Conservation (phyloP, 2,113 vertebrate genomes). For the Gobius niger region DNA sequence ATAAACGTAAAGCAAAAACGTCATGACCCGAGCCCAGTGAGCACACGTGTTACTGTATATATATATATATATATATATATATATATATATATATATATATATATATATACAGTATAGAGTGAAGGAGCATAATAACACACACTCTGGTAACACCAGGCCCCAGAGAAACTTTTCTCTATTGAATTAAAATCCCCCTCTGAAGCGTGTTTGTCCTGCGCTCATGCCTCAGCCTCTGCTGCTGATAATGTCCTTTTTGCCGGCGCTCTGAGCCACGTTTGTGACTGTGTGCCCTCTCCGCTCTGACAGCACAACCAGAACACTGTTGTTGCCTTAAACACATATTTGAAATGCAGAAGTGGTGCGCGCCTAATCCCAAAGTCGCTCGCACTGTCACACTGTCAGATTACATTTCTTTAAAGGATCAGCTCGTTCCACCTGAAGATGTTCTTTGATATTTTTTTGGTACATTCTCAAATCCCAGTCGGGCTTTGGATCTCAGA, state of each 20-base stretch:
- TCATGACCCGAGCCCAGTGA: too few relatives aligned
- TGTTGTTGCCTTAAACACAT: constrained; percentile 13
- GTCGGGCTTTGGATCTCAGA: constrained; percentile 7
- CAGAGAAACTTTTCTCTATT: too few relatives aligned
- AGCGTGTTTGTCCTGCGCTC: too few relatives aligned
- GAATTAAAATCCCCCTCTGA: too few relatives aligned
- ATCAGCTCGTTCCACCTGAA: constrained; percentile 36
- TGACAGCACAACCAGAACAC: constrained; percentile 12
- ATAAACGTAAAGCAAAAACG: too few relatives aligned
- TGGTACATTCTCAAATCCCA: constrained; percentile 26
- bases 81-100: too few relatives aligned
- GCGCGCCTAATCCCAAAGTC: constrained; percentile 21
- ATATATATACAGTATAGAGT: too few relatives aligned
- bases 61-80: too few relatives aligned
- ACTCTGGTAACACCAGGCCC: too few relatives aligned
- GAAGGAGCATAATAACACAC: too few relatives aligned
- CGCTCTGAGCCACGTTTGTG: neutral
- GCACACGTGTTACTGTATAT: too few relatives aligned
- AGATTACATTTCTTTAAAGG: constrained; percentile 33
- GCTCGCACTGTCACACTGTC: constrained; percentile 24
- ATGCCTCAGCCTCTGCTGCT: neutral
- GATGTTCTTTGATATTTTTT: constrained; percentile 42
- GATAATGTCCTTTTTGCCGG: neutral
- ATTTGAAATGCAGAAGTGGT: constrained; percentile 12
- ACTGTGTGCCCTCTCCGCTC: neutral